Conservation (phyloP, 1,140 invertebrate genomes). For the Leptopilina boulardi region DNA sequence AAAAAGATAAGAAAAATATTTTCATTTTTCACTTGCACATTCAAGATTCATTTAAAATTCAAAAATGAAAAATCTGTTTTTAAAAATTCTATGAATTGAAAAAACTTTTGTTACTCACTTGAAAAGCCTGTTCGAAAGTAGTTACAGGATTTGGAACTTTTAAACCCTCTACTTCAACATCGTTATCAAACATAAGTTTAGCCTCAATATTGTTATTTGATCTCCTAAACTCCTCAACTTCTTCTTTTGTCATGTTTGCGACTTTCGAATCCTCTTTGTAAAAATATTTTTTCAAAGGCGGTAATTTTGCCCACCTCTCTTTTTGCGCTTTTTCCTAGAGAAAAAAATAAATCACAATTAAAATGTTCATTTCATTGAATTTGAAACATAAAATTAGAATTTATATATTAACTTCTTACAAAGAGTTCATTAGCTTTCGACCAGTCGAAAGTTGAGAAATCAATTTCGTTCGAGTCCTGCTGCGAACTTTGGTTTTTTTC, state of each 20-base stretch:
- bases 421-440: slow-evolving; percentile 18
- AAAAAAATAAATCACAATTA: slow-evolving; percentile 64
- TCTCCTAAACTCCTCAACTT: slow-evolving; percentile 80
- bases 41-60: too few relatives aligned
- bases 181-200: slow-evolving; percentile 71
- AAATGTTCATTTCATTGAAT: slow-evolving; percentile 45
- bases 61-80: slow-evolving; percentile 3
- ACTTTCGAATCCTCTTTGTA: slow-evolving; percentile 88
- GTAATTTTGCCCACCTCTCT: slow-evolving; percentile 79
- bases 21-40: too few relatives aligned
- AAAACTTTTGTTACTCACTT: slow-evolving; percentile 47
- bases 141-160: slow-evolving; percentile 89
- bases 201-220: slow-evolving; percentile 87
- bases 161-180: slow-evolving; percentile 61
- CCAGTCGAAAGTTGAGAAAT: slow-evolving; percentile 40
- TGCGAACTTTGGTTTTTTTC: slow-evolving; percentile 23
- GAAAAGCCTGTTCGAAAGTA: slow-evolving; percentile 91
- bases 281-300: slow-evolving; percentile 87
- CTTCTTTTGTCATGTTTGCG: slow-evolving; percentile 78
- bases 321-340: slow-evolving; percentile 76
- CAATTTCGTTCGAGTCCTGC: slow-evolving; percentile 51
- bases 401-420: slow-evolving; percentile 48
- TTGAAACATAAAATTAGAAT: too few relatives aligned
- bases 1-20: slow-evolving; percentile 38
- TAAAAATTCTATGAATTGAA: slow-evolving; percentile 7